Evolutionary conservation across 1,140 invertebrate genomes (phyloP).

Genomic region (Pentalonia nigronervosa): DNA sequence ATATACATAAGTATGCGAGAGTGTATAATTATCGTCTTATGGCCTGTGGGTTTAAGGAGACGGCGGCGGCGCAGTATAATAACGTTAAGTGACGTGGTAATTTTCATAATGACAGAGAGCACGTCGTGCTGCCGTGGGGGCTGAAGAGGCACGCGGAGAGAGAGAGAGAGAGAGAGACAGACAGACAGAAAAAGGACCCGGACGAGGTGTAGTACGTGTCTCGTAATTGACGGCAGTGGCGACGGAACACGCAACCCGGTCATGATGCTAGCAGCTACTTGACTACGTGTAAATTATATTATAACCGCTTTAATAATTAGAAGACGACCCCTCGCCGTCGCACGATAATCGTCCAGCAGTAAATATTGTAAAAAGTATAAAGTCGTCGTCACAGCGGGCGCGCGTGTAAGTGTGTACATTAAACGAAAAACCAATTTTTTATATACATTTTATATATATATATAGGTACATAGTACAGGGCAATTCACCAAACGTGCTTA

Average conservation of each 20-base stretch:
- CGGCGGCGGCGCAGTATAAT: not conserved
- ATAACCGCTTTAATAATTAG: conserved; percentile 28
- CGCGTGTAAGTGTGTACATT: not conserved
- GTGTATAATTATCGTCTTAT: not conserved
- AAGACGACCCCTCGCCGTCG: not conserved
- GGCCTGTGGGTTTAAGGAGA: not conserved
- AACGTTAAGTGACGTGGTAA: conserved; percentile 45
- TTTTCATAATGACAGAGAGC: conserved; percentile 48
- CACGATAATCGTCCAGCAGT: not conserved
- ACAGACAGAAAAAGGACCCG: not conserved
- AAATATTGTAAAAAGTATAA: not conserved
- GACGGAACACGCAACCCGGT: conserved; percentile 33
- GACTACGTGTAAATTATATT: conserved; percentile 45
- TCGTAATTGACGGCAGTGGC: conserved; percentile 24
- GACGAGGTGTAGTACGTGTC: not conserved
- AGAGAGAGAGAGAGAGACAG: not conserved
- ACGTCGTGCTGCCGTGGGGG: not conserved
- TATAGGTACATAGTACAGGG: too few relatives aligned
- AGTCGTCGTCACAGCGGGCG: not conserved
- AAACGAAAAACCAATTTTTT: too few relatives aligned
- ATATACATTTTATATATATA: too few relatives aligned
- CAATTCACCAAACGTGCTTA: too few relatives aligned
- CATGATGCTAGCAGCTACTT: conserved; percentile 17
- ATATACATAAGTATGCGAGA: not conserved
- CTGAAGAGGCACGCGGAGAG: not conserved